Evolutionary conservation across 2,888 invertebrate species (phyloP).

Genomic region (Pachycephus smyrnensis): DNA sequence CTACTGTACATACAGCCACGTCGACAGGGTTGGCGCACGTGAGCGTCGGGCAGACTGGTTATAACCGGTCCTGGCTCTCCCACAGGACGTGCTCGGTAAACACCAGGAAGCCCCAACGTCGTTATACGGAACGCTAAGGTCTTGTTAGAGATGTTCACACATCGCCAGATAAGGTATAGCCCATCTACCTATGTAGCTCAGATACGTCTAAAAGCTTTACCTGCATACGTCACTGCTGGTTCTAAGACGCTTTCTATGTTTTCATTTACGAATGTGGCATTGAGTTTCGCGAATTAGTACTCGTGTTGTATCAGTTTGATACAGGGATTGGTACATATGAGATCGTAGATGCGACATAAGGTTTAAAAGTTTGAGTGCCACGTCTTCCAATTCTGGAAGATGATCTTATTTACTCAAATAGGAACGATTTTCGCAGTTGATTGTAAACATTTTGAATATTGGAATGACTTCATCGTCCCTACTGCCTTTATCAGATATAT

Average conservation of each 20-base stretch:
- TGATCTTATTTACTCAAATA: no score
- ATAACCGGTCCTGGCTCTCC: constrained; percentile 27
- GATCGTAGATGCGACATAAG: neutral
- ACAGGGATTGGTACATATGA: neutral
- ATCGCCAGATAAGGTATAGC: constrained; percentile 1
- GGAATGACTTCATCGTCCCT: no score
- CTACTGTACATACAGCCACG: neutral
- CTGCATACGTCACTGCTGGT: neutral
- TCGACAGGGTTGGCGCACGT: neutral
- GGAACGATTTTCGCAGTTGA: no score
- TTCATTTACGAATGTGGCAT: neutral
- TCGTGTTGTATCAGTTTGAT: neutral
- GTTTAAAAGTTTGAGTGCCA: no score
- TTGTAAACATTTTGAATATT: no score
- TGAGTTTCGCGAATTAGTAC: neutral
- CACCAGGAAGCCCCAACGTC: constrained; percentile 40
- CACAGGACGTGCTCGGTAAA: constrained; percentile 34
- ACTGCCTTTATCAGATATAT: no score
- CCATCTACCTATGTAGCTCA: neutral
- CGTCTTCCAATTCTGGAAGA: no score
- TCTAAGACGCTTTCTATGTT: neutral
- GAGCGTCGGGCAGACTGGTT: constrained; percentile 18
- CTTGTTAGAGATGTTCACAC: constrained; percentile 28
- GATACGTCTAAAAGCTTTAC: neutral
- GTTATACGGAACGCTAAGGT: constrained; percentile 30